These are phyloP conservation scores for Acanthopleura granulata DNA, from an alignment of 2,888 invertebrate species.

Conservation along the genomic window DNA sequence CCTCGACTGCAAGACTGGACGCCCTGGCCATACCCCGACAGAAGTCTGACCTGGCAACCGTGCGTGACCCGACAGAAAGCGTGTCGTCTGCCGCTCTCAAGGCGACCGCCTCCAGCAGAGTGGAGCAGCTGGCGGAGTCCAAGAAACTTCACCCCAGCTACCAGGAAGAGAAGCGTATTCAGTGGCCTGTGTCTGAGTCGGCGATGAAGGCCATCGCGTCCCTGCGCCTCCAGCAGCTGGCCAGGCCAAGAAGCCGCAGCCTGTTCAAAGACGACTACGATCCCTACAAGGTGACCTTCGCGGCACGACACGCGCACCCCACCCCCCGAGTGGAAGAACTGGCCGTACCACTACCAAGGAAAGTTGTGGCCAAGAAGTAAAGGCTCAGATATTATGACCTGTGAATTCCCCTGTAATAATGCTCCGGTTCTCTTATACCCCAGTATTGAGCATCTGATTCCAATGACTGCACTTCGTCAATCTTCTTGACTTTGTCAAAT, in stretches of 20 bases:
- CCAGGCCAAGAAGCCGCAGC: conserved; percentile 59
- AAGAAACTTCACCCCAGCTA: conserved; percentile 50
- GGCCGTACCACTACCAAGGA: conserved; percentile 55
- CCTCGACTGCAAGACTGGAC: conserved; percentile 45
- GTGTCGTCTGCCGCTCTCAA: conserved; percentile 44
- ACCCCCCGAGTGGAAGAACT: conserved; percentile 59
- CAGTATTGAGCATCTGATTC: no score
- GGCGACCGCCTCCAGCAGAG: conserved; percentile 40
- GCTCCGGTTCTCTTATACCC: no score
- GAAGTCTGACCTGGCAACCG: conserved; percentile 41
- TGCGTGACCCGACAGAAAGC: conserved; percentile 34
- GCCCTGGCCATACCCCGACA: conserved; percentile 48
- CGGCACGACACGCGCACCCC: conserved; percentile 48
- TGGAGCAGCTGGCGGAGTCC: conserved; percentile 51
- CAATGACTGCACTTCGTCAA: no score
- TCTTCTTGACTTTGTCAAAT: no score
- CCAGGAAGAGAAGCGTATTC: conserved; percentile 46
- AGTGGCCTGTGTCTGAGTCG: conserved; percentile 51
- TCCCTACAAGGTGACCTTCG: conserved; percentile 56
- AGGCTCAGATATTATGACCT: no score
- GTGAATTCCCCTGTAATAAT: no score
- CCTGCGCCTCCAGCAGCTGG: conserved; percentile 56
- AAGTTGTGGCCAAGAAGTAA: conserved; percentile 32
- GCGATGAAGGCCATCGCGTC: conserved; percentile 58
- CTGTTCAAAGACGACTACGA: conserved; percentile 63